Conservation (phyloP, 2,113 vertebrate species). For the Cinclus cinclus region DNA sequence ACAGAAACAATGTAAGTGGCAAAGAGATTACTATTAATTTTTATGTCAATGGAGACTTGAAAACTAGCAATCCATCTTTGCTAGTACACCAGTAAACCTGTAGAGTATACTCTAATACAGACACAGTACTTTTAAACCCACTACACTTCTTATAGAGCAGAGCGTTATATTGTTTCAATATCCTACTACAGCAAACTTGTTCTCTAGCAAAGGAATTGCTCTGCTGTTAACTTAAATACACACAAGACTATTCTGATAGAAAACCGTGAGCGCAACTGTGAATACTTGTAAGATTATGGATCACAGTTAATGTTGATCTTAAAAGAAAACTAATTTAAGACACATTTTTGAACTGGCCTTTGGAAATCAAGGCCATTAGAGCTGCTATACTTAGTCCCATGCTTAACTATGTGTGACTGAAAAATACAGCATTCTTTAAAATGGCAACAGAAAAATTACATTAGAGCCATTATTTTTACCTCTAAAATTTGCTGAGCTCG, state of each 20-base stretch:
- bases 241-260: not conserved
- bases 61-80: not conserved
- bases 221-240: not conserved
- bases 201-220: not conserved
- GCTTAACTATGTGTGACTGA: not conserved
- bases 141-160: not conserved
- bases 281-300: not conserved
- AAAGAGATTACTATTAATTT: not conserved
- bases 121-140: not conserved
- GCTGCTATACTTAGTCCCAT: not conserved
- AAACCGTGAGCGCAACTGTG: not conserved
- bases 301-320: not conserved
- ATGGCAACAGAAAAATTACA: not conserved
- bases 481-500: constrained; percentile 95
- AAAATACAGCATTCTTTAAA: not conserved
- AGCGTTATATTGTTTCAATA: not conserved
- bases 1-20: not conserved
- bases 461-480: constrained; percentile 74
- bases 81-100: not conserved
- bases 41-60: not conserved
- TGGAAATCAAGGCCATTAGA: constrained; percentile 37
- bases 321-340: not conserved
- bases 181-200: not conserved
- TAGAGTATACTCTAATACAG: not conserved
- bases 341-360: constrained; percentile 28